A percentile compares a stretch with the other conserved stretches of the same genome.
phyloP scores from a whole-genome alignment of 2,113 vertebrate genomes.

The Chrysemys picta region DNA sequence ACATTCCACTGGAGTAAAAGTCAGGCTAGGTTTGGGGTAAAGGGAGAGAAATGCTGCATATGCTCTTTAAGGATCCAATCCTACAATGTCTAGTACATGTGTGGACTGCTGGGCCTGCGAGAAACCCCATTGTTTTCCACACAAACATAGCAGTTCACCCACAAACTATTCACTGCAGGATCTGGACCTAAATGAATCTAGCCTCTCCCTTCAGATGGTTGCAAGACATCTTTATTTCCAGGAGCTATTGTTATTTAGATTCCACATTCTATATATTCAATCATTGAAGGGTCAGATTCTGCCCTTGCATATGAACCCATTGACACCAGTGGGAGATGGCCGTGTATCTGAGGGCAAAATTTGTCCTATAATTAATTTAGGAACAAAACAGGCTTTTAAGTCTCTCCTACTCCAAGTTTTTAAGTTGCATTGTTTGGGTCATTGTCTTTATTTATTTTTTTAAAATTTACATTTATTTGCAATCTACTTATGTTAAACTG shows the following conservation, averaged over 20 bases:
- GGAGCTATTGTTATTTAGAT: conserved; percentile 59
- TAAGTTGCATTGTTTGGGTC: conserved; percentile 41
- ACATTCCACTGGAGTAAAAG: not conserved
- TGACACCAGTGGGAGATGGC: not conserved
- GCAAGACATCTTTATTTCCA: conserved; percentile 50
- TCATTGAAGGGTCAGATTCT: not conserved
- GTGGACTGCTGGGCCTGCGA: not conserved
- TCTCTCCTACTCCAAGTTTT: conserved; percentile 56
- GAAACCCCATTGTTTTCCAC: not conserved
- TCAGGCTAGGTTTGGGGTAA: not conserved
- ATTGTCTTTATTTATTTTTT: conserved; percentile 13
- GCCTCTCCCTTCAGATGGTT: conserved; percentile 38
- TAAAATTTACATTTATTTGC: conserved; percentile 34
- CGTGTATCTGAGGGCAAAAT: rapidly evolving
- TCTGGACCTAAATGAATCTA: not conserved
- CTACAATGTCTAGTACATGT: rapidly evolving
- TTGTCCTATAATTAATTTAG: conserved; percentile 1
- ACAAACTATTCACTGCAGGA: not conserved
- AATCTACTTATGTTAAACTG: conserved; percentile 48
- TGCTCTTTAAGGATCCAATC: not conserved
- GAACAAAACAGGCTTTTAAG: conserved; percentile 56
- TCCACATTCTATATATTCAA: conserved; percentile 64
- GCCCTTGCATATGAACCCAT: rapidly evolving
- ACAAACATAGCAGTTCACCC: not conserved
- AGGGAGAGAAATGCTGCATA: not conserved